Base-by-base conservation (phyloP, 2,888 invertebrate genomes). In the Drosophila leonis region DNA sequence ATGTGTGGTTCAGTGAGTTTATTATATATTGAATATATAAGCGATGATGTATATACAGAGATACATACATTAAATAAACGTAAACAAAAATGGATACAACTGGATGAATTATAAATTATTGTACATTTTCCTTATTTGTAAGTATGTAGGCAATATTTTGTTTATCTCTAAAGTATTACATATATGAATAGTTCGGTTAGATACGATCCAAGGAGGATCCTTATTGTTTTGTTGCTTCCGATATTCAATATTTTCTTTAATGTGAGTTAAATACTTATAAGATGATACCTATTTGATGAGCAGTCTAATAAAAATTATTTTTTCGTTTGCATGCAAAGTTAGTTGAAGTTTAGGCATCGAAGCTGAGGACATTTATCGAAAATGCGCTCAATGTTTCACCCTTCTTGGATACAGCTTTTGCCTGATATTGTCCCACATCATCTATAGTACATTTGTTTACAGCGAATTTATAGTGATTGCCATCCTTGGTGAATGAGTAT, bases 351-450 rank as follows among this genome's bases (percentile, higher is more conserved):
- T 80, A 85, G n/a, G 65, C 72, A 52, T 92, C 93, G 65, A 82
- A 69, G 57, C 82, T 87, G 72, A 90, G 90, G 42, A 98, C 97
- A 94, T 98, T 98, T 49, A 98, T 94, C 75, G 98, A 97, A 94
- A 98, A 98, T 82, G 98, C 96, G 59, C 97, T 95, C 70, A 95
- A 94, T 59, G 96, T 95, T 93, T 97, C 97, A 78, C 97, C 97
- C 93, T 97, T 97, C 93, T 96, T 96, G 91, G 97, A 97, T 78
- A 96, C 96, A 35, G 97, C 97, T 90, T 96, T 96, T 20, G 97
- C 96, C 87, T 96, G 95, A 93, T 98, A 98, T 93, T 98, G 98
- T 46, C 98, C 98, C 78, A 96, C 95, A 93, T 98, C 98, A 60
- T 95, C 94, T 63, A 95, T 93, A 79, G 94, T 94, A 92, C 96